Percentiles rank a stretch among this genome's conserved stretches.
Evolutionary conservation across 2,888 invertebrate genomes (phyloP).

Genomic region (Apoderus coryli): DNA sequence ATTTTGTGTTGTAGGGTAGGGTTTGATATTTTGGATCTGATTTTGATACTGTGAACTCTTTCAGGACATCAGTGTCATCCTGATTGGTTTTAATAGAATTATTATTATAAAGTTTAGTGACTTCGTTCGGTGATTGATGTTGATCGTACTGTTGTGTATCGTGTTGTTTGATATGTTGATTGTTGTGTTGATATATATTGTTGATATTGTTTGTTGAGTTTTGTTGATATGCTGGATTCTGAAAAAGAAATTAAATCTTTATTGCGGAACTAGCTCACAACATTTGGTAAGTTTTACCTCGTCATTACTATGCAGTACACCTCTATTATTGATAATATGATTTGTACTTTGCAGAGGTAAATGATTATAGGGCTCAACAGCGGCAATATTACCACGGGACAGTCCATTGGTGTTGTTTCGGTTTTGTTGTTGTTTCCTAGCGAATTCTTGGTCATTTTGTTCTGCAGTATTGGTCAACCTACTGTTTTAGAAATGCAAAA

Average conservation of each 20-base stretch:
- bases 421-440: slow-evolving; percentile 27
- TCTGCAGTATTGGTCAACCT: slow-evolving; percentile 31
- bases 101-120: too few relatives aligned
- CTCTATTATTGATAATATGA: not conserved
- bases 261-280: too few relatives aligned
- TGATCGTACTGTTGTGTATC: slow-evolving; percentile 19
- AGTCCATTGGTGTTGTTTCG: slow-evolving; percentile 31
- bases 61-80: slow-evolving; percentile 35
- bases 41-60: slow-evolving; percentile 65
- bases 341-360: slow-evolving; percentile 50
- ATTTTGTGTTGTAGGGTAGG: slow-evolving; percentile 78
- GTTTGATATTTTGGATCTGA: slow-evolving; percentile 87
- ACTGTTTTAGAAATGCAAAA: slow-evolving; percentile 9
- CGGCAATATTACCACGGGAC: slow-evolving; percentile 67
- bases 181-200: slow-evolving; percentile 27
- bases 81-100: too few relatives aligned
- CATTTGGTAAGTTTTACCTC: too few relatives aligned
- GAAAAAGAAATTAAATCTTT: slow-evolving; percentile 10
- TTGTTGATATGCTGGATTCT: slow-evolving; percentile 32
- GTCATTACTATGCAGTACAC: slow-evolving; percentile 3
- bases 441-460: slow-evolving; percentile 28
- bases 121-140: too few relatives aligned
- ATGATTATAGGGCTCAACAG: slow-evolving; percentile 78
- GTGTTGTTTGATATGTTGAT: slow-evolving; percentile 28
- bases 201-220: too few relatives aligned